A percentile compares a stretch with the other conserved stretches of the same genome.
phyloP scores from a whole-genome alignment of 2,888 invertebrate genomes.

The Acleris cristana region DNA sequence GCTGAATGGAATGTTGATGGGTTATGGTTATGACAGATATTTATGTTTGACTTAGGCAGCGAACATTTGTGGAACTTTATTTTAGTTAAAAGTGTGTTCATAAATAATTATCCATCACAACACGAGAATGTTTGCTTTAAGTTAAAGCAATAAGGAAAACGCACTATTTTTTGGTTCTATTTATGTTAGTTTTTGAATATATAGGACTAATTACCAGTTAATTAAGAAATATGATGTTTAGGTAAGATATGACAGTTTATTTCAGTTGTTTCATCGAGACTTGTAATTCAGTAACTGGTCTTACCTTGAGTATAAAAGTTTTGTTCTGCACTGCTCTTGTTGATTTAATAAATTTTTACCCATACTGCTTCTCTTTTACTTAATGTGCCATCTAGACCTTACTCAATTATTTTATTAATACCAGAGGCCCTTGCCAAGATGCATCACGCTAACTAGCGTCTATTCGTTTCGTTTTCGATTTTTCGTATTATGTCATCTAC shows the following conservation, averaged over 20 bases:
- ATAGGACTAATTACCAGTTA: slow-evolving; percentile 22
- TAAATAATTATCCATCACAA: slow-evolving; percentile 4
- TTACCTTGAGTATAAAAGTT: slow-evolving; percentile 16
- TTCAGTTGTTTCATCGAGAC: slow-evolving; percentile 9
- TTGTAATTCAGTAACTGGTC: slow-evolving; percentile 7
- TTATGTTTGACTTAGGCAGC: slow-evolving; percentile 5
- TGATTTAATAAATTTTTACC: slow-evolving; percentile 34
- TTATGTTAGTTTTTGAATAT: slow-evolving; percentile 25
- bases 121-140: not conserved
- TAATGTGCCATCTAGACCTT: not conserved
- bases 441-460: too few relatives aligned
- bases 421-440: too few relatives aligned
- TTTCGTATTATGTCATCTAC: too few relatives aligned
- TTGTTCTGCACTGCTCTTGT: slow-evolving; percentile 24
- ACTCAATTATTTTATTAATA: not conserved
- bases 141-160: slow-evolving; percentile 17
- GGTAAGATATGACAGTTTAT: not conserved
- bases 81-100: slow-evolving; percentile 17
- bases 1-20: slow-evolving; percentile 8
- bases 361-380: slow-evolving; percentile 11
- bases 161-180: slow-evolving; percentile 29
- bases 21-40: not conserved
- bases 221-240: slow-evolving; percentile 12
- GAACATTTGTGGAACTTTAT: not conserved
- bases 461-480: too few relatives aligned